Base-by-base conservation (phyloP, 1,140 invertebrate species). In the Sarcophaga bullata region DNA sequence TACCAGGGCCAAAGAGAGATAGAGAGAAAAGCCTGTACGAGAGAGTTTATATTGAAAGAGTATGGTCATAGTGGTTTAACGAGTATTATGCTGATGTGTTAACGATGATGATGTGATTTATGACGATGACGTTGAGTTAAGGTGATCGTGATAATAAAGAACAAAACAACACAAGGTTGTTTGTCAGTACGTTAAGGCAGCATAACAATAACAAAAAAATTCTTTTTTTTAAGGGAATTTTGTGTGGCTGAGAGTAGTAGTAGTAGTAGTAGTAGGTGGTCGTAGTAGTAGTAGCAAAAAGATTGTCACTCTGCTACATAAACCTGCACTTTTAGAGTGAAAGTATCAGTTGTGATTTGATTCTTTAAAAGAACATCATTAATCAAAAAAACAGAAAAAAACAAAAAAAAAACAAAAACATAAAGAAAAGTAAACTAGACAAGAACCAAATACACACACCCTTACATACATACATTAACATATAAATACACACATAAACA, bases 321-420 rank as follows among this genome's bases (percentile, higher is more conserved):
- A 86, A 88, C 87, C 85, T 88, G 87, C 85, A 84, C 86, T 87
- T 86, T 86, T 86, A 85, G 85, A 86, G 87, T 86, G 88, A 87
- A 87, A 84, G 86, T 87, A 88, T 88, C 87, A 88, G 87, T 88
- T 87, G 87, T 88, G 87, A 87, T 88, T 88, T 87, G 87, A 84
- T 85, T 87, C 86, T 88, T 84, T 83, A 83, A 87, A 84, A 85
- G 87, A 88, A 86, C 87, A 85, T 84, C 87, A 86, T 87, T 73
- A 78, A 76, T 37, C 54, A 37, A 68, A 68, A 73, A 58, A 80
- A 58, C 73, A 58, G 8, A 76, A 17, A 82, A 73, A 13, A 10
- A 73, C 13, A 81, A 19, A 37, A 72, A 47, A 52, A 10, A 48
- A 58, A 58, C 52, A 58, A 58, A 58, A 58, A 58, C 52, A 10